phyloP scores from a whole-genome alignment of 2,797 vertebrate genomes.

The Gallinago stenura region DNA sequence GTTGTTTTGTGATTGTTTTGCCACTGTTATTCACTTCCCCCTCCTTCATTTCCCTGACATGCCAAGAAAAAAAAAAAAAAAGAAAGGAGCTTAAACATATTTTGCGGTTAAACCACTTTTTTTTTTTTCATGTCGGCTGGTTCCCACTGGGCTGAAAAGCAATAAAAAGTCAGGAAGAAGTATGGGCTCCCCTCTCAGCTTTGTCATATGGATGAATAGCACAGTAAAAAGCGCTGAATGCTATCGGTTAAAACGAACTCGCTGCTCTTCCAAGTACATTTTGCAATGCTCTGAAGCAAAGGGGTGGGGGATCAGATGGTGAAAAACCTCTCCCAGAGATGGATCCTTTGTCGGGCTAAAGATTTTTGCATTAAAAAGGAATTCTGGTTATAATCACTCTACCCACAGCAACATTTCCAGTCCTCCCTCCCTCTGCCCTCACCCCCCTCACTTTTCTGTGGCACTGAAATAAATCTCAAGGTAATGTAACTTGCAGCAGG shows the following conservation, averaged over 20 bases:
- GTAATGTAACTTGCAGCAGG: slow-evolving; percentile 2
- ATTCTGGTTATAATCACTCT: slow-evolving; percentile 70
- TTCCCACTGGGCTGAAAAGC: slow-evolving; percentile 83
- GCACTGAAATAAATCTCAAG: slow-evolving; percentile 67
- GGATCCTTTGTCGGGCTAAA: slow-evolving; percentile 66
- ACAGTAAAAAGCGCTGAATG: slow-evolving; percentile 77
- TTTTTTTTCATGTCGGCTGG: slow-evolving; percentile 57
- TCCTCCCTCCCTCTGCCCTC: not conserved
- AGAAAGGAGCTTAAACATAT: slow-evolving; percentile 65
- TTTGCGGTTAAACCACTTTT: slow-evolving; percentile 52
- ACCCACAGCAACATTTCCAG: slow-evolving; percentile 26
- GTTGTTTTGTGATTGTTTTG: not conserved
- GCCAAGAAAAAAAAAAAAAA: not conserved
- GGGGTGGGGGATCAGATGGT: not conserved
- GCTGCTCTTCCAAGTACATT: slow-evolving; percentile 62
- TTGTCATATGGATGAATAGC: slow-evolving; percentile 83
- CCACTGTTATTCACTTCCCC: not conserved
- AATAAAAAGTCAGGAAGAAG: slow-evolving; percentile 85
- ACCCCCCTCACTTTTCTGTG: not conserved
- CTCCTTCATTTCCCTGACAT: not conserved
- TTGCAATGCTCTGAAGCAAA: slow-evolving; percentile 54
- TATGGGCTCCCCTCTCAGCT: slow-evolving; percentile 80
- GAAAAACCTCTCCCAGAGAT: slow-evolving; percentile 68
- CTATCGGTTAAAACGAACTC: slow-evolving; percentile 78
- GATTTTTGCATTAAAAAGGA: slow-evolving; percentile 77